Evolutionary conservation across 2,888 invertebrate species (phyloP), one percentile per base, ranked within the genome.

Genomic region (Calameuta pallipes): DNA sequence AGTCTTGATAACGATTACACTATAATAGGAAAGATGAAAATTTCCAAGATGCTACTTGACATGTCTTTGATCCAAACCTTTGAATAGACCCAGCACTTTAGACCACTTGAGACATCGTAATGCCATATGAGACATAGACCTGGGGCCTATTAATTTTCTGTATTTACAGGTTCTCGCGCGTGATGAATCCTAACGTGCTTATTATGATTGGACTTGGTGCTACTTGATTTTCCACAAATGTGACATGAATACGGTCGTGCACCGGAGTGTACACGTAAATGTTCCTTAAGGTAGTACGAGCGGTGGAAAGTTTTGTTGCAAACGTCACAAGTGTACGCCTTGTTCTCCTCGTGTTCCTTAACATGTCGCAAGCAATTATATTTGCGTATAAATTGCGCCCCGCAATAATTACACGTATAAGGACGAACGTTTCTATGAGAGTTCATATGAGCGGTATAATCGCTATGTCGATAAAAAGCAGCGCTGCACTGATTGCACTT

Each of bases 151-250:
- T 93, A 96, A 91, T 95, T 95, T 89, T 97, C 97, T 12, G 97
- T 96, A 84, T 96, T 97, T 83, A 97, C 95, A 69, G 97, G 96
- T 91, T 97, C 97, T 76, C 97, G 93, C 76, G 97, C 97, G 92
- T 97, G 97, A 91, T 97, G 97, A 86, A 97, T 97, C 92, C 96
- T 95, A 79, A 97, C 94, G 91, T 97, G 97, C 91, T 97, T 97
- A 88, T 97, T 97, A 88, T 97, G 97, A 92, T 97, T 97, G 73
- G 97, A 97, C 92, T 97, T 97, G 78, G 97, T 97, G 85, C 96
- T 96, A 75, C 97, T 97, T 12, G 96, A 96, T 92, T 97, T 97
- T 41, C 97, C 97, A 91, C 97, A 97, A 79, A 97, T 96, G 87
- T 96, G 96, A 92, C 97, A 97, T 0, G 96, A 94, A 92, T 95